Percentiles rank a stretch among this genome's conserved stretches.
Conservation (phyloP, 2,888 invertebrate genomes). For the Sisyra nigra region DNA sequence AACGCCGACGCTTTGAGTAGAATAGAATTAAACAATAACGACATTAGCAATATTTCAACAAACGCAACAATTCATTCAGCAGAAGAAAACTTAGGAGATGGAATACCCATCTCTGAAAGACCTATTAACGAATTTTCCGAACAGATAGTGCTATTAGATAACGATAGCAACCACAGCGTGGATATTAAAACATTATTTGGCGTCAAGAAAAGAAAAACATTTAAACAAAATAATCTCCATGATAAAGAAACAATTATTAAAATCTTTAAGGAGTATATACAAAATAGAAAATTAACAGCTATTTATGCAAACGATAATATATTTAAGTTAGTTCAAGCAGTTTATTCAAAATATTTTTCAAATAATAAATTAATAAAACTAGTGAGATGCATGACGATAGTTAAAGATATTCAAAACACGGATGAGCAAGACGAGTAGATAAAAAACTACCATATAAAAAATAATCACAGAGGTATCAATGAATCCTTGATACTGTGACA, state of each 20-base stretch:
- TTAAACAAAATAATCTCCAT: not conserved
- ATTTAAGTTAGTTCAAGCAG: not conserved
- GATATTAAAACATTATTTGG: not conserved
- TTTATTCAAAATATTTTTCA: not conserved
- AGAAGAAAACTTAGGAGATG: not conserved
- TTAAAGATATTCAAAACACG: conserved; percentile 8
- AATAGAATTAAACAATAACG: conserved; percentile 5
- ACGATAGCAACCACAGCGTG: not conserved
- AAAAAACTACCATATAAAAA: conserved; percentile 10
- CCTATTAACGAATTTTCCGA: not conserved
- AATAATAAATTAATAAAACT: not conserved
- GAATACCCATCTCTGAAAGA: conserved; percentile 2
- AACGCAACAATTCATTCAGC: not conserved
- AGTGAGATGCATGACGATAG: not conserved
- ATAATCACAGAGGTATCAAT: conserved; percentile 12
- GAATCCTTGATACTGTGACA: no score
- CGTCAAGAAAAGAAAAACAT: not conserved
- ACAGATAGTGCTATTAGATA: not conserved
- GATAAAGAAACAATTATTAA: not conserved
- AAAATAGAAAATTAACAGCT: not conserved
- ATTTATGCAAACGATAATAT: not conserved
- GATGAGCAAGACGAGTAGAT: conserved; percentile 8
- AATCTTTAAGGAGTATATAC: not conserved
- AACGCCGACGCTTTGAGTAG: conserved; percentile 19
- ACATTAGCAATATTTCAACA: not conserved